phyloP scores from a whole-genome alignment of 2,888 invertebrate genomes.

The Entomobrya multifasciata region DNA sequence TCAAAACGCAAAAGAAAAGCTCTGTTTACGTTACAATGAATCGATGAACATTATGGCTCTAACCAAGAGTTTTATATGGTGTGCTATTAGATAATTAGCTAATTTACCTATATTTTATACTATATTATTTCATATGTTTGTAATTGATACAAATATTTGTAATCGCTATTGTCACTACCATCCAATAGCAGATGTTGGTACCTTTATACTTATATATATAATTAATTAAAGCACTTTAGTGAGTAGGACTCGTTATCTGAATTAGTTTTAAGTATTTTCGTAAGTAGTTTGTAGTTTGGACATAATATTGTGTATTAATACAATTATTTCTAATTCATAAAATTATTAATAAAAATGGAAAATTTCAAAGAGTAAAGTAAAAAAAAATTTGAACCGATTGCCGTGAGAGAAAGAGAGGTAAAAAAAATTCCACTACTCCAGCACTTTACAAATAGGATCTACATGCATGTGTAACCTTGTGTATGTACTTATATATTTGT shows the following conservation, averaged over 20 bases:
- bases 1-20: neutral
- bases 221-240: too few relatives aligned
- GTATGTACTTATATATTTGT: conserved; percentile 26
- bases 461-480: conserved; percentile 29
- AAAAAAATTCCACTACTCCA: neutral
- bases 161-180: conserved; percentile 60
- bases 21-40: neutral
- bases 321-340: neutral
- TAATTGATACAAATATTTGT: neutral
- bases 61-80: conserved; percentile 65
- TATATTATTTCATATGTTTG: neutral
- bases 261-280: neutral
- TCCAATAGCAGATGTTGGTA: conserved; percentile 58
- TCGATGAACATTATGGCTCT: conserved; percentile 7
- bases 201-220: conserved; percentile 37
- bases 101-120: conserved; percentile 35
- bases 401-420: conserved; percentile 19
- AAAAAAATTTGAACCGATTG: neutral
- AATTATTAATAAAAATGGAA: conserved; percentile 6
- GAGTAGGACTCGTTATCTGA: too few relatives aligned
- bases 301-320: neutral
- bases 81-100: conserved; percentile 68
- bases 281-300: neutral
- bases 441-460: conserved; percentile 7
- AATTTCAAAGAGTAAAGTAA: neutral